These are phyloP conservation scores for Nesogale talazaci DNA, from an alignment of 2,113 vertebrate species.

Conservation along the genomic window DNA sequence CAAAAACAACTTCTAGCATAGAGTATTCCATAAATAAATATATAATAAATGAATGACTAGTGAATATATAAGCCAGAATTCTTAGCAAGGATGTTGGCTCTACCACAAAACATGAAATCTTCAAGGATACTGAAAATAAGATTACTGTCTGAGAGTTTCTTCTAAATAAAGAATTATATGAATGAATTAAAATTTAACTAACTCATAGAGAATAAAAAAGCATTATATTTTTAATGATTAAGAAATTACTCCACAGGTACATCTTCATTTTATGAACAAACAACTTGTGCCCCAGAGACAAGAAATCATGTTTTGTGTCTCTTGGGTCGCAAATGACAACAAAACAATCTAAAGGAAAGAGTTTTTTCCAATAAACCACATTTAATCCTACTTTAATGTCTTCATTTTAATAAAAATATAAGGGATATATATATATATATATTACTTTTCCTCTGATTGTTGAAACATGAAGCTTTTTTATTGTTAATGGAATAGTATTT, in stretches of 20 bases:
- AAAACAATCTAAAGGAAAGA: background rate
- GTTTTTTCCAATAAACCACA: background rate
- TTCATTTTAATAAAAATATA: background rate
- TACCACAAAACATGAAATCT: background rate
- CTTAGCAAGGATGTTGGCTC: background rate
- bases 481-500: background rate
- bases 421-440: background rate
- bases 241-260: background rate
- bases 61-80: background rate
- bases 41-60: background rate
- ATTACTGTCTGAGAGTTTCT: background rate
- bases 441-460: background rate
- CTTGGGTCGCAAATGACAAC: background rate
- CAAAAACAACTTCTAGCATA: background rate
- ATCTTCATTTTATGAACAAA: background rate
- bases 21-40: background rate
- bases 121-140: background rate
- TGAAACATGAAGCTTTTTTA: constrained; percentile 11
- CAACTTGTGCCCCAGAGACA: background rate
- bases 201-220: background rate
- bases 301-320: background rate
- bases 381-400: background rate
- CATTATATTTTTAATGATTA: background rate
- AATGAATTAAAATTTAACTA: background rate
- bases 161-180: background rate